These are phyloP conservation scores for Triops cancriformis DNA, from an alignment of 1,140 invertebrate species.

Conservation along the genomic window DNA sequence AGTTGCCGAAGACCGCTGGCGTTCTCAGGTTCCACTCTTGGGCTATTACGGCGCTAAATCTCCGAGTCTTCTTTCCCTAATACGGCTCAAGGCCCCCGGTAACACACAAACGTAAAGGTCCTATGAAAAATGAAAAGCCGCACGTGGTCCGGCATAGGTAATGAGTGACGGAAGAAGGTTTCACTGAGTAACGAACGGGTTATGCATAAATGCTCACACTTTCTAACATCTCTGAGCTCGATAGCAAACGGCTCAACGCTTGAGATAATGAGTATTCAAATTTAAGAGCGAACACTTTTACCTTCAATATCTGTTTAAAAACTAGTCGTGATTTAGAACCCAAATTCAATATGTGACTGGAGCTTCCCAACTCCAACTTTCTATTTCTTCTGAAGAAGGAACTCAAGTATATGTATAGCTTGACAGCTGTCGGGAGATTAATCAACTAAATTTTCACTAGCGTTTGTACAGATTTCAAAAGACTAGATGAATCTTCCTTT, in stretches of 20 bases:
- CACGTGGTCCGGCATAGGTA: constrained; percentile 8
- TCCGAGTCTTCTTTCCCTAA: neutral
- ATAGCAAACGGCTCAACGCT: neutral
- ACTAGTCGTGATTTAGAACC: neutral
- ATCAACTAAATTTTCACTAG: too few species aligned
- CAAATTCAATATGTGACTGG: neutral
- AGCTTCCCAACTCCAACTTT: neutral
- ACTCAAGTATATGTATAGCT: too few species aligned
- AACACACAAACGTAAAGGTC: neutral
- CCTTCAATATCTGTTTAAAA: neutral
- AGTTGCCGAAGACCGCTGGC: neutral
- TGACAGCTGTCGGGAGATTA: too few species aligned
- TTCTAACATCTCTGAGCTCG: neutral
- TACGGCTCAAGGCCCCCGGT: neutral
- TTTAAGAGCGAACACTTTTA: neutral
- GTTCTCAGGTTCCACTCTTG: neutral
- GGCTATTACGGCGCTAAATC: neutral
- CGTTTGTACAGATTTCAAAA: too few species aligned
- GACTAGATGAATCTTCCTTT: too few species aligned
- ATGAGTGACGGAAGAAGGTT: neutral
- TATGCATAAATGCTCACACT: neutral
- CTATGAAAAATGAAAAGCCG: neutral
- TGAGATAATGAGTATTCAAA: neutral
- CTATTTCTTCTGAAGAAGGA: too few species aligned
- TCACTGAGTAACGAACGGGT: neutral